Evolutionary conservation across 2,113 vertebrate species (phyloP), one percentile per base, ranked within the genome.

Genomic region (Saimiri boliviensis): DNA sequence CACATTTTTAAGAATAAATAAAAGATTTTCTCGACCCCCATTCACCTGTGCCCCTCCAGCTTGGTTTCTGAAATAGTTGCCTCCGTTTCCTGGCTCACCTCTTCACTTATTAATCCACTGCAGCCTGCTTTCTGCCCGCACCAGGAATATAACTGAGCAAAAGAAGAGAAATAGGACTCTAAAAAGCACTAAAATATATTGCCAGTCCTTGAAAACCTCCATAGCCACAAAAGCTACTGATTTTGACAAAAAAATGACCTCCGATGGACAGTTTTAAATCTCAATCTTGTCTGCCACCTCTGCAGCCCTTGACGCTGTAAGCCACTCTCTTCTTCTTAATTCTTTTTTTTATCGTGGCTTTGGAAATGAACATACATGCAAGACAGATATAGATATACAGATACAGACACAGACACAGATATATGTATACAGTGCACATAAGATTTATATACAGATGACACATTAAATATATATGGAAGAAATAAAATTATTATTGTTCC

Each of bases 171-270:
- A 23, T 35, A 32, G 27, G 45, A 27, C 81, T 84, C 58, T 93
- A 32, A 58, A 91, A 74, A 66, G 30, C 17, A 73, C 66, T 56
- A 10, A 60, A 47, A 71, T 92, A 68, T 40, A 47, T 66, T 40
- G 2, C 54, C 25, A 66, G 20, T 45, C 74, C 49, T 81, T 85
- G 49, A 82, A 87, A 90, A 90, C 54, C 45, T 84, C 32, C 73
- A 70, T 30, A 85, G 58, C 32, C 70, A 37, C 63, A 76, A 27
- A 92, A 85, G 30, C 66, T 45, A 90, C 45, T 42, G 10, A 7
- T 77, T 85, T 82, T 93, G 68, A 91, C 19, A 52, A 71, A 87
- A 87, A 17, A 73, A 71, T 93, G 47, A 54, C 32, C 71, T 96
- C 45, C 35, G 16, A 32, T 32, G 37, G 52, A 25, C 81, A 77